Evolutionary conservation across 35 echinoderm and acorn worm species (phyloP), one percentile per base, ranked within the genome.

Genomic region (Lytechinus pictus): DNA sequence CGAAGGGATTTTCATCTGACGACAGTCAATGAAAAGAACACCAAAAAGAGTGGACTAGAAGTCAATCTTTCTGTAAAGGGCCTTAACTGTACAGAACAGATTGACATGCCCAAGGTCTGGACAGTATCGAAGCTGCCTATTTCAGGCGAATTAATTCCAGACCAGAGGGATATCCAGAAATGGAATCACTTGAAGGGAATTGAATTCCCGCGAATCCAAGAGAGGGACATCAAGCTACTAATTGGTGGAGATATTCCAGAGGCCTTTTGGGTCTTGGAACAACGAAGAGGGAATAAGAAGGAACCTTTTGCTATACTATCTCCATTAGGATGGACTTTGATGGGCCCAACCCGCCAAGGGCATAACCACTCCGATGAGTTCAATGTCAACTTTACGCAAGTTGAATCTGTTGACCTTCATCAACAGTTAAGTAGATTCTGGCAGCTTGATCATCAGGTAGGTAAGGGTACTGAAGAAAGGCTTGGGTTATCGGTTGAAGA

Each of bases 241-340:
- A 97, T 97, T 53, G 95, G 95, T 12, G 89, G 52, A 53, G 96
- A 97, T 87, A 94, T 53, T 21, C 96, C 97, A 61, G 97, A 97
- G 51, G 97, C 96, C 3, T 96, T 95, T 54, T 97, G 96, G 97
- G 95, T 95, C 13, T 72, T 87, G 19, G 97, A 97, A 87, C 93
- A 97, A 95, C 52, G 97, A 95, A 89, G 72, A 55, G 97, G 96
- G 4, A 94, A 94, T 19, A 54, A 16, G 21, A 97, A 97, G 87
- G 86, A 97, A 60, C 96, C 94, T 66, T 95, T 95, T 91, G 96
- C 94, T 9, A 88, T 95, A 61, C 54, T 54, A 27, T 94, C 96
- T 94, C 87, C 87, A 27, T 86, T 94, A 3, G 96, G 96, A 54
- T 95, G 72, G 96, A 95, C 94, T 9, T 44, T 92, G 0, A 95